Evolutionary conservation across 2,888 invertebrate genomes (phyloP), one percentile per base, ranked within the genome.

Genomic region (Sarcophaga subvicina): DNA sequence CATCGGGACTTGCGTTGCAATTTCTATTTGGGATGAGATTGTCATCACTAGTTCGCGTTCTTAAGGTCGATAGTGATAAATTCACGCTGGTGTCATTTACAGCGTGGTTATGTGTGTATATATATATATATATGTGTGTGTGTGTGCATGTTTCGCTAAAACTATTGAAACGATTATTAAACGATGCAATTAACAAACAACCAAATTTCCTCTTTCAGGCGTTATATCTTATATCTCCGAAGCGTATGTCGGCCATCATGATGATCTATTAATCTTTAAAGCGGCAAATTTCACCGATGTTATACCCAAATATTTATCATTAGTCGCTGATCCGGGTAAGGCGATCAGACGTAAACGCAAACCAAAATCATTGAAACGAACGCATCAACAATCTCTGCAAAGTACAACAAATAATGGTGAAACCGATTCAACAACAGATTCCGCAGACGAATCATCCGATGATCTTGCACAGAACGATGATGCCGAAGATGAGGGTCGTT

Each of bases 281-380:
- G 92, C 91, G 14, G 91, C 90, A 37, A 91, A 92, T 70, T 93
- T 93, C 83, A 91, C 91, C 71, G 89, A 90, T 47, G 84, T 91
- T 17, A 92, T 93, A 89, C 93, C 93, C 17, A 92, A 91, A 79
- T 93, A 93, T 88, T 89, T 93, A 4, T 92, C 92, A 2, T 84
- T 93, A 27, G 92, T 93, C 54, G 93, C 90, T 0, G 93, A 93
- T 82, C 93, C 93, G 0, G 93, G 93, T 8, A 92, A 92, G 85
- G 91, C 90, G 1, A 90, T 93, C 10, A 89, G 90, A 4, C 91
- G 91, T 2, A 89, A 89, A 82, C 89, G 88, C 54, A 89, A 88
- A 71, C 80, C 88, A 20, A 89, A 88, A 66, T 83, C 85, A 17
- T 14, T 67, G 60, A 20, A 59, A 71, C n/a, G 64, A 3, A 49